Percentiles rank a stretch among this genome's conserved stretches.
Conservation (phyloP, 2,113 vertebrate species). For the Isurus oxyrinchus region DNA sequence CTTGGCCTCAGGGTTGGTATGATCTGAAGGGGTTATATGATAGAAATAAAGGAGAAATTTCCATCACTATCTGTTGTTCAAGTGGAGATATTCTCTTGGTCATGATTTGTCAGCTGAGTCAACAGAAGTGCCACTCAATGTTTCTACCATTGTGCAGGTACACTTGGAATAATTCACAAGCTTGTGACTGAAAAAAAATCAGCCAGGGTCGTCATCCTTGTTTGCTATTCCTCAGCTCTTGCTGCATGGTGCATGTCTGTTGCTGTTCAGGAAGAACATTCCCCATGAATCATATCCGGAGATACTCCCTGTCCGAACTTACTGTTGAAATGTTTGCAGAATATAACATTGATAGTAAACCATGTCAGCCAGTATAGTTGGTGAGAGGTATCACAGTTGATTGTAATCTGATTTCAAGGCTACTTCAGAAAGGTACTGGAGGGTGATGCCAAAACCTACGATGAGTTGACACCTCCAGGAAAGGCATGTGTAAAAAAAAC, state of each 20-base stretch:
- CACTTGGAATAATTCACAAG: not conserved
- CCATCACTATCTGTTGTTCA: not conserved
- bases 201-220: not conserved
- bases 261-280: too few relatives aligned
- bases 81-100: not conserved
- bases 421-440: not conserved
- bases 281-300: too few relatives aligned
- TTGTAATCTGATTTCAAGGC: not conserved
- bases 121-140: not conserved
- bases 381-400: not conserved
- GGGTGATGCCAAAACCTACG: not conserved
- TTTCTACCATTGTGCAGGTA: not conserved
- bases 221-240: not conserved
- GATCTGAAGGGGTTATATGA: not conserved
- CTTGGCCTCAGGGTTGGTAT: not conserved
- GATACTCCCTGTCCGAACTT: too few relatives aligned
- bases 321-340: not conserved
- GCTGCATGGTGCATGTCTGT: not conserved
- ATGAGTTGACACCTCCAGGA: not conserved
- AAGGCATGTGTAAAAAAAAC: not conserved
- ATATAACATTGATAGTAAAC: not conserved
- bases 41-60: not conserved
- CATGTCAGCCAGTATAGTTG: not conserved
- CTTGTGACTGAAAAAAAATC: not conserved
- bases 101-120: not conserved